Conservation (phyloP, 1,140 invertebrate species). For the Melitaea cinxia region DNA sequence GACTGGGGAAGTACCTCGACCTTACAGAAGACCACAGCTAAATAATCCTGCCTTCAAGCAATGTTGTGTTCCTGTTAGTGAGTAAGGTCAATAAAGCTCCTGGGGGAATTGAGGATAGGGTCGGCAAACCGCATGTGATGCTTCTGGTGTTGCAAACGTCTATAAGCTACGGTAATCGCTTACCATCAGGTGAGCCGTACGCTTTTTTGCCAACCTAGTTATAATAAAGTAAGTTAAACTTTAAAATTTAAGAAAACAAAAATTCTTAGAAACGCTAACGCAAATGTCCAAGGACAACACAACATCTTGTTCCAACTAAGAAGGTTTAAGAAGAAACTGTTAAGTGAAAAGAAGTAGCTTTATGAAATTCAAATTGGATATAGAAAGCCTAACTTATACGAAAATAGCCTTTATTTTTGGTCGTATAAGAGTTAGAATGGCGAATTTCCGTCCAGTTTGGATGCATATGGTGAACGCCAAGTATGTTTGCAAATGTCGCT, state of each 20-base stretch:
- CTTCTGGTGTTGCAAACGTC: no score
- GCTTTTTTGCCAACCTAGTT: no score
- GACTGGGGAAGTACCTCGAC: no score
- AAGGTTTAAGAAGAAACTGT: conserved; percentile 6
- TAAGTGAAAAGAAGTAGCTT: conserved; percentile 15
- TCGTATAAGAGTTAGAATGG: background rate
- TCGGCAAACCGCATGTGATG: no score
- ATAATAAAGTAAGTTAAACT: background rate
- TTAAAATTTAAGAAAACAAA: background rate
- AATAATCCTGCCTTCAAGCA: no score
- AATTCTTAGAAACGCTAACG: background rate
- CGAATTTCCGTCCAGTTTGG: background rate
- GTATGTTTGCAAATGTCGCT: conserved; percentile 8
- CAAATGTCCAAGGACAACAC: background rate
- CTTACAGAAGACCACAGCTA: no score
- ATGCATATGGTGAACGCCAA: conserved; percentile 7
- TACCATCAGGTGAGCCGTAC: no score
- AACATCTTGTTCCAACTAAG: conserved; percentile 2
- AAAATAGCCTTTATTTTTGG: background rate
- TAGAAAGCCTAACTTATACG: background rate
- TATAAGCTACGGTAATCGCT: no score
- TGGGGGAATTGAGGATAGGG: no score
- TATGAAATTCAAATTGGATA: conserved; percentile 18
- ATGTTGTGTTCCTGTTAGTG: no score
- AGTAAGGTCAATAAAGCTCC: no score